These are phyloP conservation scores for Protosalanx chinensis DNA, from an alignment of 2,797 vertebrate species.

Conservation along the genomic window DNA sequence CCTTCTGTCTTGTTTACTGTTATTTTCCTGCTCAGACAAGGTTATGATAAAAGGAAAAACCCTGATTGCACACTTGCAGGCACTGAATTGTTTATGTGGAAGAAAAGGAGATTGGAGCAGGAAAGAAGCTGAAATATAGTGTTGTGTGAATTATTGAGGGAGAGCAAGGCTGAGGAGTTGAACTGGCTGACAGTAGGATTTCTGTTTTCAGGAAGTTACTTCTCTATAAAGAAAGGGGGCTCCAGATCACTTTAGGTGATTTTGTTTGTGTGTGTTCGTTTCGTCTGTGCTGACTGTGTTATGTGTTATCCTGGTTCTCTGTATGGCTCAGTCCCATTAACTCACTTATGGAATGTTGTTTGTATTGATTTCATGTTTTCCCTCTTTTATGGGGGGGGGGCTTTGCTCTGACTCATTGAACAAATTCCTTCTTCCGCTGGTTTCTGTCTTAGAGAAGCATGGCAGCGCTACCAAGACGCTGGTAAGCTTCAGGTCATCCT, in stretches of 20 bases:
- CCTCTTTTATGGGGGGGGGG: too few species aligned
- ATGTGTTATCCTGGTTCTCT: conserved; percentile 4
- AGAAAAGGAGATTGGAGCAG: conserved; percentile 41
- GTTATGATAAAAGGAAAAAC: conserved; percentile 51
- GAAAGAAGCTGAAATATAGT: conserved; percentile 64
- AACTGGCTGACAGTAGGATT: conserved; percentile 24
- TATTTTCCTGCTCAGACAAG: conserved; percentile 28
- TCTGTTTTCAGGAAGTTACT: conserved; percentile 9
- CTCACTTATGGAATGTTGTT: conserved; percentile 8
- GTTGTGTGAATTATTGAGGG: conserved; percentile 67
- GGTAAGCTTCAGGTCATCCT: conserved; percentile 63
- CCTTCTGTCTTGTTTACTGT: not conserved
- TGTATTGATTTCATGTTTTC: too few species aligned
- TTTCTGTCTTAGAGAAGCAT: conserved; percentile 26
- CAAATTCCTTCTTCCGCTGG: not conserved
- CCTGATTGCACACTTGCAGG: conserved; percentile 62
- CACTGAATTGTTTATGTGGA: conserved; percentile 70
- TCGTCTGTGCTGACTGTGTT: not conserved
- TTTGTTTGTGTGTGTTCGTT: conserved; percentile 9
- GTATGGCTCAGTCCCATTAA: conserved; percentile 7
- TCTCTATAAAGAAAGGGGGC: not conserved
- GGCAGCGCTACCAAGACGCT: conserved; percentile 23
- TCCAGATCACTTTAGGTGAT: conserved; percentile 8
- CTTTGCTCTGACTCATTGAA: not conserved
- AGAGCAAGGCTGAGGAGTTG: conserved; percentile 32